These are phyloP conservation scores for Scophthalmus maximus DNA, from an alignment of 2,113 vertebrate species.

Conservation along the genomic window DNA sequence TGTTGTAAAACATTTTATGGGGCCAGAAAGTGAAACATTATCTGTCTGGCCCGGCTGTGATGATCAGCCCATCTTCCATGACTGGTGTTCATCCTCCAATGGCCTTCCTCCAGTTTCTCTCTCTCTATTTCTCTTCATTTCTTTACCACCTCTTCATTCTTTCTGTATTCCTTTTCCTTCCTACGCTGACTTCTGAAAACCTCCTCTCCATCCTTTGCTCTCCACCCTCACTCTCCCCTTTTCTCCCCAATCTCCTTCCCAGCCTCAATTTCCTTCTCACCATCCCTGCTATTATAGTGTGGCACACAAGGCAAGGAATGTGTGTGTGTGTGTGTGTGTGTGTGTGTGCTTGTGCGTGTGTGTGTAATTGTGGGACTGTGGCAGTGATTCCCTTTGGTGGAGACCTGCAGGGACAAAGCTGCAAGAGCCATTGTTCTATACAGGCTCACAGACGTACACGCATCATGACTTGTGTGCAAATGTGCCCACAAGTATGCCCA, in stretches of 20 bases:
- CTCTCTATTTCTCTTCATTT: neutral
- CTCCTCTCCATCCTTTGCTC: neutral
- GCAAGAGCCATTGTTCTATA: constrained; percentile 42
- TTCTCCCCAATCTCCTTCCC: constrained; percentile 38
- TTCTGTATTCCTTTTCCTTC: neutral
- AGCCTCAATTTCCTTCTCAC: constrained; percentile 59
- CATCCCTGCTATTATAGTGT: constrained; percentile 40
- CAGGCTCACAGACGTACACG: constrained; percentile 11
- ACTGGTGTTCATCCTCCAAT: constrained; percentile 49
- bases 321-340: neutral
- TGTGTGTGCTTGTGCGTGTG: constrained; percentile 30
- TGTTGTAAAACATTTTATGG: constrained; percentile 70
- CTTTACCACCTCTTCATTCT: neutral
- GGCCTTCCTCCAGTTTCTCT: constrained; percentile 11
- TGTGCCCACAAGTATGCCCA: neutral
- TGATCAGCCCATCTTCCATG: constrained; percentile 63
- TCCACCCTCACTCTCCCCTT: neutral
- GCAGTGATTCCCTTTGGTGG: constrained; percentile 47
- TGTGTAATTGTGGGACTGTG: constrained; percentile 4
- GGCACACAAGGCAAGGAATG: constrained; percentile 36
- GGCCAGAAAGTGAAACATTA: constrained; percentile 71
- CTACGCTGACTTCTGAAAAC: constrained; percentile 24
- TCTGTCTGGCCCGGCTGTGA: constrained; percentile 55
- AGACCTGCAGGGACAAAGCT: constrained; percentile 42
- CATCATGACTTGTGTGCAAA: constrained; percentile 28